Base-by-base conservation (phyloP, 1,140 invertebrate species). In the Conus betulinus region DNA sequence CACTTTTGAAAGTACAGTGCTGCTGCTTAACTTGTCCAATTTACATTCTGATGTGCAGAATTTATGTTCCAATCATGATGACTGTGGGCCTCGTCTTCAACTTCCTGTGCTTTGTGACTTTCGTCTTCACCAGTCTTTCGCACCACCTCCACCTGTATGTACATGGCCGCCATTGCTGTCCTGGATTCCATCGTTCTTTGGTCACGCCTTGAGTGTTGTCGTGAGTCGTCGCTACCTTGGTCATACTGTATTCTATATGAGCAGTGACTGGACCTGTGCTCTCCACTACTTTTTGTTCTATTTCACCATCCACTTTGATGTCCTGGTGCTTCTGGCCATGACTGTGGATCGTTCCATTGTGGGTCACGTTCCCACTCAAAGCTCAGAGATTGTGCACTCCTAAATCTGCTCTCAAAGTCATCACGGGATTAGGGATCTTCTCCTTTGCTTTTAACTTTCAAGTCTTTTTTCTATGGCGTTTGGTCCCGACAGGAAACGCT, bases 271-370 rank as follows among this genome's bases (percentile, higher is more conserved):
- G 39, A 81, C 87, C 27, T 92, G 91, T 78, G 89, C n/a, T 39
- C 63, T 83, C 8, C 78, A 91, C 23, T 87, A 88, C 60, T 90
- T 90, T n/a, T 87, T 57, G 10, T 89, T 85, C 84, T 92, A 92
- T 87, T 92, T 87, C 74, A 83, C 88, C 74, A 89, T 89, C 78
- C 79, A 93, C 87, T 90, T 90, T 88, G 88, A 92, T 39, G 92
- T 91, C 13, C 91, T 93, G 90, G 83, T 92, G 1, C 86, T 93
- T 5, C 91, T 94, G 53, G 91, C 91, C 17, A 93, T 94, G 93
- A 94, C 93, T 8, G 86, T 92, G 15, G 93, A 94, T 57, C 63
- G 93, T 63, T 93, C 90, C 79, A 89, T 93, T 57, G 92, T 90
- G n/a, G 23, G 92, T 94, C 11, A 86, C 89, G 67, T 90, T 90